phyloP scores from a whole-genome alignment of 1,140 invertebrate species.

The Caenorhabditis brenneri region DNA sequence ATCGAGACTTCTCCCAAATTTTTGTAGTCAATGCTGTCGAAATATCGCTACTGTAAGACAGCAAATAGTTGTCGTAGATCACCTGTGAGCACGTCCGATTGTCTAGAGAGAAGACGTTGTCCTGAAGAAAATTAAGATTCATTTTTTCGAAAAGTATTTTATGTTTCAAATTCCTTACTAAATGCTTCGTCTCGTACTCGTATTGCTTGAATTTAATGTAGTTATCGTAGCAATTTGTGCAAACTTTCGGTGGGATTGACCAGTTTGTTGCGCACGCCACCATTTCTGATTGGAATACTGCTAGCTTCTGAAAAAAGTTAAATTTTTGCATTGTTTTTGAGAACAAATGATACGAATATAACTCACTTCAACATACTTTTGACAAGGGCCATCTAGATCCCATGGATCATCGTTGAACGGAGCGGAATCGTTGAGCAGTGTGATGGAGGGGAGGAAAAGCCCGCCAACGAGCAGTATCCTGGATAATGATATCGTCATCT shows the following conservation, averaged over 20 bases:
- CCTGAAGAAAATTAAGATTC: slow-evolving; percentile 5
- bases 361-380: slow-evolving; percentile 57
- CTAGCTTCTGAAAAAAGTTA: slow-evolving; percentile 60
- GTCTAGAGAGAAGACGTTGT: slow-evolving; percentile 60
- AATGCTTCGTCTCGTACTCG: slow-evolving; percentile 61
- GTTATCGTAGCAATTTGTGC: slow-evolving; percentile 63
- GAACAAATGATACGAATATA: background rate
- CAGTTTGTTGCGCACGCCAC: slow-evolving; percentile 59
- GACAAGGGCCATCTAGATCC: slow-evolving; percentile 63
- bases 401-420: slow-evolving; percentile 49
- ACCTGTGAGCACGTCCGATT: slow-evolving; percentile 61
- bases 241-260: slow-evolving; percentile 64
- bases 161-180: slow-evolving; percentile 47
- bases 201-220: slow-evolving; percentile 64
- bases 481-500: background rate
- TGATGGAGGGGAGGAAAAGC: background rate
- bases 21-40: slow-evolving; percentile 56
- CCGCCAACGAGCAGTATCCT: background rate
- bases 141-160: background rate
- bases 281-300: slow-evolving; percentile 56
- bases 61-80: slow-evolving; percentile 61
- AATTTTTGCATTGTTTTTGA: background rate
- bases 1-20: slow-evolving; percentile 64
- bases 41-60: slow-evolving; percentile 61
- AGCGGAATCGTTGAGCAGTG: background rate